phyloP scores from a whole-genome alignment of 2,113 vertebrate species.

The Ptyas mucosa region DNA sequence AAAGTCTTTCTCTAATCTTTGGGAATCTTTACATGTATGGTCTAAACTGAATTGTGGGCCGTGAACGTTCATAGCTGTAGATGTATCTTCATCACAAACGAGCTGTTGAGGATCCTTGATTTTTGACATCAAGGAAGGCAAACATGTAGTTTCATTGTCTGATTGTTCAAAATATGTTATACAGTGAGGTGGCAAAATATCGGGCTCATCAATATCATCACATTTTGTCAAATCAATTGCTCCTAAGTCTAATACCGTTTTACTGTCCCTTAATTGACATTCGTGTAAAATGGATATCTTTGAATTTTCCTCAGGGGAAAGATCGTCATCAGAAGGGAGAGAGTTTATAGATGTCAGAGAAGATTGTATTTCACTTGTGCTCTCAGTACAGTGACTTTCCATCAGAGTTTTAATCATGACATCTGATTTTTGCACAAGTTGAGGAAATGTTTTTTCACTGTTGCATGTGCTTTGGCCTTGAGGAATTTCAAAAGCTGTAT shows the following conservation, averaged over 20 bases:
- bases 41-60: constrained; percentile 47
- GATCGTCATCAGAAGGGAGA: constrained; percentile 90
- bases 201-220: constrained; percentile 69
- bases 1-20: constrained; percentile 45
- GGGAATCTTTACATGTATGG: constrained; percentile 44
- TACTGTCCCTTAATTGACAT: constrained; percentile 70
- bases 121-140: constrained; percentile 64
- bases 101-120: constrained; percentile 58
- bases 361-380: constrained; percentile 91
- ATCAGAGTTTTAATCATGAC: constrained; percentile 68
- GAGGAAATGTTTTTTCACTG: constrained; percentile 72
- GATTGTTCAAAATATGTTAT: constrained; percentile 74
- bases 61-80: constrained; percentile 54
- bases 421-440: constrained; percentile 73
- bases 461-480: constrained; percentile 62
- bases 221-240: constrained; percentile 67
- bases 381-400: constrained; percentile 83
- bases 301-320: constrained; percentile 80
- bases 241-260: constrained; percentile 64
- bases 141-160: constrained; percentile 48
- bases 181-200: constrained; percentile 78
- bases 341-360: constrained; percentile 98
- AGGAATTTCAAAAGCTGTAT: constrained; percentile 62
- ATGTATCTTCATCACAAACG: constrained; percentile 59
- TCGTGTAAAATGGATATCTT: constrained; percentile 70